Evolutionary conservation across 2,113 vertebrate genomes (phyloP).

Genomic region (Labeo rohita): DNA sequence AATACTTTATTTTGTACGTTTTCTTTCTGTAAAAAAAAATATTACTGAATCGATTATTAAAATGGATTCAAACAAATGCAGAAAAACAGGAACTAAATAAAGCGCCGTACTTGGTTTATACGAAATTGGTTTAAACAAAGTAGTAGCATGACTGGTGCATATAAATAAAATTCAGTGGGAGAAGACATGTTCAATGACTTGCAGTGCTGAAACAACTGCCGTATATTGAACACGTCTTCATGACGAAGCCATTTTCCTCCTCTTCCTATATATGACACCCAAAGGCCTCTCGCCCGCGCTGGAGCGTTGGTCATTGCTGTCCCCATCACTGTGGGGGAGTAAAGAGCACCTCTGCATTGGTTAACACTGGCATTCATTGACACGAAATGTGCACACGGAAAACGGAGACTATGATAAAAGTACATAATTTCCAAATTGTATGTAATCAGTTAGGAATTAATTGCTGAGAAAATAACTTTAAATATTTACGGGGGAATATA

Average conservation of each 20-base stretch:
- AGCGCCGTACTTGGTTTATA: not conserved
- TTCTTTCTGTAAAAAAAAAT: not conserved
- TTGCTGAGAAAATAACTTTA: not conserved
- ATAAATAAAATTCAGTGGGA: not conserved
- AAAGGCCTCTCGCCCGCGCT: not conserved
- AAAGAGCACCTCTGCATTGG: not conserved
- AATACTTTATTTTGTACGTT: not conserved
- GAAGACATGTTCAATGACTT: not conserved
- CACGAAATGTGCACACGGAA: not conserved
- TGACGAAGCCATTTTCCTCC: not conserved
- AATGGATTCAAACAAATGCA: not conserved
- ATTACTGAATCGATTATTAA: not conserved
- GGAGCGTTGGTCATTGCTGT: not conserved
- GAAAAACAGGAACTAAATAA: not conserved
- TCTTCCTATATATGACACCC: not conserved
- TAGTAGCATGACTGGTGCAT: not conserved
- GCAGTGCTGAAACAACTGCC: not conserved
- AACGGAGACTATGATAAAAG: not conserved
- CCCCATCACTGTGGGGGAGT: not conserved
- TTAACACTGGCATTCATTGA: not conserved
- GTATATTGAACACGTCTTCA: not conserved
- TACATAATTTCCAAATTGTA: not conserved
- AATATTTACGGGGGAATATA: not conserved
- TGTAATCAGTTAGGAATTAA: not conserved
- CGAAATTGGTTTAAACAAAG: not conserved